Conservation (phyloP, 2,797 vertebrate genomes). For the Siniperca undulata region DNA sequence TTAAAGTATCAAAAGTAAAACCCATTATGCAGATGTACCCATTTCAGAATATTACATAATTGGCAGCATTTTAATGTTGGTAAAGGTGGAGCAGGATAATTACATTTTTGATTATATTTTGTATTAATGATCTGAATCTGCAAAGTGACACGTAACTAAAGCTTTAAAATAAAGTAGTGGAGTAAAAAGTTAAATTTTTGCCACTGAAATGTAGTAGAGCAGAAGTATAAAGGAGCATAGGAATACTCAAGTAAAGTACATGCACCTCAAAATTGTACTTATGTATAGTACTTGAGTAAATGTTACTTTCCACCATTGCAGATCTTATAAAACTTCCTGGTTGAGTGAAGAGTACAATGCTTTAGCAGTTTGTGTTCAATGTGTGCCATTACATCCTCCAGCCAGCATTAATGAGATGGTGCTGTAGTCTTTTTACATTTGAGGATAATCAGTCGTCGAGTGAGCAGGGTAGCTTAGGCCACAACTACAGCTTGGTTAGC, state of each 20-base stretch:
- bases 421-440: not conserved
- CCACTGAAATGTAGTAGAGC: not conserved
- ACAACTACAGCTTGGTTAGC: not conserved
- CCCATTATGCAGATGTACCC: not conserved
- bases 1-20: not conserved
- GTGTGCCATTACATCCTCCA: not conserved
- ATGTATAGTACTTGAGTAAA: too few relatives aligned
- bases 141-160: not conserved
- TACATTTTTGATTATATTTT: not conserved
- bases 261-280: too few relatives aligned
- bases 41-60: not conserved
- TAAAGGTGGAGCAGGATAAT: not conserved
- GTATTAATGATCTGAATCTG: not conserved
- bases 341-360: not conserved
- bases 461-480: not conserved
- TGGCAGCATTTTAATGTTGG: not conserved
- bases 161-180: not conserved
- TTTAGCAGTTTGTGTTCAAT: not conserved
- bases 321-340: not conserved
- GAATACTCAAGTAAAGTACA: constrained; percentile 1
- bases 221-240: not conserved
- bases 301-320: not conserved
- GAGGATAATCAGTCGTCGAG: not conserved
- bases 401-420: not conserved
- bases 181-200: too few relatives aligned